Conservation (phyloP, 2,888 invertebrate genomes). For the Meteorus colon region DNA sequence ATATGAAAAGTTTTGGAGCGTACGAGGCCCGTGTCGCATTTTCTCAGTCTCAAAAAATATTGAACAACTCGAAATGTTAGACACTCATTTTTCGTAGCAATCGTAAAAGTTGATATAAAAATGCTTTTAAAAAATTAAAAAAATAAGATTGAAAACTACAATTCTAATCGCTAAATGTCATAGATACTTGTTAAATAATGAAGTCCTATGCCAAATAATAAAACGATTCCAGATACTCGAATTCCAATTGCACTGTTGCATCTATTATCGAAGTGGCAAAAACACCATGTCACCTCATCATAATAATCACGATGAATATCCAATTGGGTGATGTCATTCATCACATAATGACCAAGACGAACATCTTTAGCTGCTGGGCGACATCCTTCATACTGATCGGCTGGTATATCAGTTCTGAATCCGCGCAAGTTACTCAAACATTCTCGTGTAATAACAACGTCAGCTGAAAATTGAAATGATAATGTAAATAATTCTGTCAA, state of each 20-base stretch:
- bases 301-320: constrained; percentile 90
- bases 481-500: not conserved
- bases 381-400: constrained; percentile 94
- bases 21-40: too few relatives aligned
- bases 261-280: constrained; percentile 92
- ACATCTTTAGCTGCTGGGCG: constrained; percentile 86
- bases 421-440: constrained; percentile 87
- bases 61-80: too few relatives aligned
- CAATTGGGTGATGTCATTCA: constrained; percentile 88
- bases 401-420: constrained; percentile 89
- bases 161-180: not conserved
- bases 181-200: constrained; percentile 15
- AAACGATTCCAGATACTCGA: constrained; percentile 61
- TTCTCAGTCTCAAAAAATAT: too few relatives aligned
- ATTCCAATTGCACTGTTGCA: constrained; percentile 79
- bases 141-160: not conserved
- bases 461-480: constrained; percentile 75
- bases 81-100: too few relatives aligned
- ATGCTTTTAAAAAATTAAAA: not conserved
- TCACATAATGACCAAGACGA: constrained; percentile 89
- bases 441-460: constrained; percentile 86
- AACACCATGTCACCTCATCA: constrained; percentile 88
- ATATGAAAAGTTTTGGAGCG: too few relatives aligned
- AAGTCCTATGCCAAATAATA: constrained; percentile 41
- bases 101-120: not conserved